Conservation (phyloP, 1,140 invertebrate genomes). For the Tetramorium parvispinum region DNA sequence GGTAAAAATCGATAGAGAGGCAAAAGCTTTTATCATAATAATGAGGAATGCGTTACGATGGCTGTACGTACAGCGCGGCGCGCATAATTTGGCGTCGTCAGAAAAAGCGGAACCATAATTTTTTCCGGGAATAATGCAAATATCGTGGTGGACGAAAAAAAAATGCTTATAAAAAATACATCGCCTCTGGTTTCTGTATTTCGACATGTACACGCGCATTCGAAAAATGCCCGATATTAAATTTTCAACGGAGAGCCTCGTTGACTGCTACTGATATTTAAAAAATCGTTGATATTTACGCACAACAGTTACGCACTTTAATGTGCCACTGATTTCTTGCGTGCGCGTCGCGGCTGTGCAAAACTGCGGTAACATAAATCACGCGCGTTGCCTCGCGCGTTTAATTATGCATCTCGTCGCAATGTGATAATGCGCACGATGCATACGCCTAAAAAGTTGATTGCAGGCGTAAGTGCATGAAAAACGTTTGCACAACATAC, state of each 20-base stretch:
- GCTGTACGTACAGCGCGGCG: background rate
- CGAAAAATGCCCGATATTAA: slow-evolving; percentile 52
- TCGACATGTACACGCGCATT: background rate
- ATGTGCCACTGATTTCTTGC: slow-evolving; percentile 42
- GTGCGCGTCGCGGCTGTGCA: background rate
- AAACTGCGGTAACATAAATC: slow-evolving; percentile 28
- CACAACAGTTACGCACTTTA: slow-evolving; percentile 20
- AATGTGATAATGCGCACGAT: slow-evolving; percentile 32
- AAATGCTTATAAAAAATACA: slow-evolving; percentile 12
- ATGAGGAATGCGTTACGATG: slow-evolving; percentile 7
- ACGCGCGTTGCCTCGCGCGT: background rate
- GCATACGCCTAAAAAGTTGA: slow-evolving; percentile 30
- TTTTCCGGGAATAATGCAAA: background rate
- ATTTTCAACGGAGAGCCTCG: slow-evolving; percentile 25
- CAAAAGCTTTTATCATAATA: slow-evolving; percentile 31
- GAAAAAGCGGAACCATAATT: background rate
- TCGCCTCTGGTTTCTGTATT: slow-evolving; percentile 10
- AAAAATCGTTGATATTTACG: slow-evolving; percentile 33
- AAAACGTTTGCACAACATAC: background rate
- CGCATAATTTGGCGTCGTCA: slow-evolving; percentile 1
- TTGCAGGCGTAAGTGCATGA: slow-evolving; percentile 13
- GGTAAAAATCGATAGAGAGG: slow-evolving; percentile 11
- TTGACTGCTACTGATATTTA: slow-evolving; percentile 24
- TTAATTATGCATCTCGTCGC: slow-evolving; percentile 50
- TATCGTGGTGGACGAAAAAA: background rate